Evolutionary conservation across 1,140 invertebrate genomes (phyloP).

Genomic region (Sitobion miscanthi): DNA sequence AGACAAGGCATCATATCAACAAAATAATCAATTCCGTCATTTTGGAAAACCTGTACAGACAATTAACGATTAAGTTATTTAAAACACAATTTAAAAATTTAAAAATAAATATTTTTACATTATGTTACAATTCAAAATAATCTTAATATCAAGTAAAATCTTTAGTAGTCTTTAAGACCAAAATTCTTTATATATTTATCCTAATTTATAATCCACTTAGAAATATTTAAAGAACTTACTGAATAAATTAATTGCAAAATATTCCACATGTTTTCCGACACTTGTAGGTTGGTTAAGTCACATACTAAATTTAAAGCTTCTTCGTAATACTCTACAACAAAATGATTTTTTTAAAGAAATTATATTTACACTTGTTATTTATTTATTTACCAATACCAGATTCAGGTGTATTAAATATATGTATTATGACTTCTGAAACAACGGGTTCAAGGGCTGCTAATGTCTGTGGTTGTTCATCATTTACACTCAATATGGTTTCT

Average conservation of each 20-base stretch:
- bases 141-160: neutral
- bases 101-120: neutral
- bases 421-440: conserved; percentile 79
- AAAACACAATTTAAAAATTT: neutral
- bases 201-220: neutral
- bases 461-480: conserved; percentile 91
- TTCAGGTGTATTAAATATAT: conserved; percentile 73
- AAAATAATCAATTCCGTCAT: conserved; percentile 96
- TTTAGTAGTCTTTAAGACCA: neutral
- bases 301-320: conserved; percentile 93
- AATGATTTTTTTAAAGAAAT: conserved; percentile 56
- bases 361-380: neutral
- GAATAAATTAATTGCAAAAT: conserved; percentile 89
- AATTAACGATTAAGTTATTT: neutral
- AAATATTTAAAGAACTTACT: conserved; percentile 61
- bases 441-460: conserved; percentile 90
- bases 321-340: conserved; percentile 88
- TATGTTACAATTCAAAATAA: too few species aligned
- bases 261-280: conserved; percentile 96
- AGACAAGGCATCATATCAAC: conserved; percentile 98
- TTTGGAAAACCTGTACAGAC: conserved; percentile 78
- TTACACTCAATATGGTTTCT: conserved; percentile 91
- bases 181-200: neutral
- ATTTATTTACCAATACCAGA: conserved; percentile 34
- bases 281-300: conserved; percentile 85